Base-by-base conservation (phyloP, 1,140 invertebrate species). In the Brachystomella parvula region DNA sequence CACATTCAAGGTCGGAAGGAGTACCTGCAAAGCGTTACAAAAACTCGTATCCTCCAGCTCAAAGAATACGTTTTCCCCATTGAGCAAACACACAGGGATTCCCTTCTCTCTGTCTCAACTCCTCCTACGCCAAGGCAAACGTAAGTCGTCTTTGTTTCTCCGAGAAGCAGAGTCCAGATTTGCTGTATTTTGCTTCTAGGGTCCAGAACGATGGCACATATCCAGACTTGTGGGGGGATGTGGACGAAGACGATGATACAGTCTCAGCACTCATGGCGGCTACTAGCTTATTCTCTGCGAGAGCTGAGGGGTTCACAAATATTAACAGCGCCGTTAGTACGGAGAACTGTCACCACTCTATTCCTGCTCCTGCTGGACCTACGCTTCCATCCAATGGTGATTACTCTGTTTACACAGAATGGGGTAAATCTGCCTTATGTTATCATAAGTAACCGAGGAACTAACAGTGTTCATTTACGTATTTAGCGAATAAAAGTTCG, bases 301-400 rank as follows among this genome's bases (percentile, higher is more conserved):
- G 83, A 74, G 89, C 88, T 88, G 82, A 89, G 33, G 81, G 83
- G 21, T 53, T 53, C 49, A n/a, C 83, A 83, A 61, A 26, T 30
- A 66, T 66, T 61, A 84, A 87, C 72, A 83, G 83, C 64, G 83
- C 84, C 68, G 84, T 82, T 76, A 81, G 79, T 66, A 62, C 47
- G 35, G 79, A 82, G 61, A 85, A 89, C 77, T 77, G 84, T 24
- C 83, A 86, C 66, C 83, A 86, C 65, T 86, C 89, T 77, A 81
- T 82, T 49, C 87, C 91, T 70, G 86, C 63, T 21, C 33, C 53
- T 0, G 31, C 89, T 49, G 86, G 86, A 17, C 86, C 89, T 21
- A 85, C 84, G 12, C 76, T 91, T 66, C 89, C 89, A 31, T 83
- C 83, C 3, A 86, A 86, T 65, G 89, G 89, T 29, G 87, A 90